Base-by-base conservation (phyloP, 2,797 vertebrate genomes). In the Zenarchopterus dispar region DNA sequence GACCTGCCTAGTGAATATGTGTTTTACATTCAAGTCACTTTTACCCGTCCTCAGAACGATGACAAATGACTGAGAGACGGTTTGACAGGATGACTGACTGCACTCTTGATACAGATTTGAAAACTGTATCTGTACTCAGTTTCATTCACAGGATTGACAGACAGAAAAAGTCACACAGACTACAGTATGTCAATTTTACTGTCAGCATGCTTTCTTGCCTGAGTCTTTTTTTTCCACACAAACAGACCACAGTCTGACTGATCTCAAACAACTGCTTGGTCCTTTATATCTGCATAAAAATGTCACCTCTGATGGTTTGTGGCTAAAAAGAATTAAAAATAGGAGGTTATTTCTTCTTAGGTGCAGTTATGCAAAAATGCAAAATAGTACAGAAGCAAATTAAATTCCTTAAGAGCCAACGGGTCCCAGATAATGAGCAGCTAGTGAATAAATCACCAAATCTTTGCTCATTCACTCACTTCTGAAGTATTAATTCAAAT, bases 131-230 rank as follows among this genome's bases (percentile, higher is more conserved):
- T 61, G 33, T 46, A 10, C 55, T 62, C 10, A 42, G 58, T 44
- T 56, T 52, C 46, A 49, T 77, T 75, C 3, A 49, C 39, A 18
- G 48, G 22, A 54, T 41, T 58, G 67, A 74, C 67, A 67, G 42
- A 71, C 56, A 69, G 50, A 73, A 51, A 71, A 65, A 67, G 61
- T 22, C 11, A 53, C 45, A 49, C 43, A 56, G 73, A 52, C 8
- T 28, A 56, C 23, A 21, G 62, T 61, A 68, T 63, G 47, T 84
- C 68, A 73, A 52, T 52, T 75, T 66, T 56, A 48, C 48, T 73
- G 67, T 65, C 52, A 26, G 47, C 26, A 77, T 41, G 50, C 45
- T 66, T 79, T 56, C 43, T 56, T 59, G 24, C 67, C 50, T 39
- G 13, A 16, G 4, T 62, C n/a, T 10, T 68, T 33, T 54, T 74